Percentiles rank a stretch among this genome's conserved stretches.
These are phyloP conservation scores for Machimus rusticus DNA, from an alignment of 2,888 invertebrate genomes.

Conservation along the genomic window DNA sequence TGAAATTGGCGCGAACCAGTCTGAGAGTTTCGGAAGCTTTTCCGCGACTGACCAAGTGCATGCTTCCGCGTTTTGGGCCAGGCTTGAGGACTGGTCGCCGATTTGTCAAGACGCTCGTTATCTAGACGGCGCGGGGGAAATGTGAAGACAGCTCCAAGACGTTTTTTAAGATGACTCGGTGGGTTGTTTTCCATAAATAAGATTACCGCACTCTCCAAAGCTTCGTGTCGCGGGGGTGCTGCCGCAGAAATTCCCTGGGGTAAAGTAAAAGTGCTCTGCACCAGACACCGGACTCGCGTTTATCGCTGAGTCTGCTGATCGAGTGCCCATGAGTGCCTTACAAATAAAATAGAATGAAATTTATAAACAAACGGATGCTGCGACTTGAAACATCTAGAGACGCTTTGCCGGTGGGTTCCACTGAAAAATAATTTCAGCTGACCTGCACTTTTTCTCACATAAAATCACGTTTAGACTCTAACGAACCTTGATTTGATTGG, in stretches of 20 bases:
- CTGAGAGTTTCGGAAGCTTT: constrained; percentile 27
- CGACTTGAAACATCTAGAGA: background rate
- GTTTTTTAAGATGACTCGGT: background rate
- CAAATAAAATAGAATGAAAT: background rate
- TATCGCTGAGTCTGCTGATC: background rate
- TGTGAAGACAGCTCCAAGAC: background rate
- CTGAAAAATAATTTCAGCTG: background rate
- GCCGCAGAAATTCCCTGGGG: background rate
- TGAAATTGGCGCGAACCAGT: constrained; percentile 14
- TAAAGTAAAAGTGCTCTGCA: background rate
- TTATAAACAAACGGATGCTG: background rate
- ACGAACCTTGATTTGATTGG: background rate
- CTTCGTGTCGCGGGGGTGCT: background rate
- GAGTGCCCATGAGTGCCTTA: background rate
- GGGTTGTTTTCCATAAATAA: background rate
- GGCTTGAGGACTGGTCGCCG: background rate
- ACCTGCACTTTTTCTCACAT: background rate
- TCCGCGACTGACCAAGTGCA: background rate
- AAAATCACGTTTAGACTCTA: background rate
- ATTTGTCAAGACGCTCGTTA: background rate
- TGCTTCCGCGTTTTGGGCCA: background rate
- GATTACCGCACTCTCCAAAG: background rate
- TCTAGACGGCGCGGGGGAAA: background rate
- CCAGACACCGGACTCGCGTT: background rate
- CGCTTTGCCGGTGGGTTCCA: background rate